Percentiles rank a stretch among this genome's conserved stretches.
phyloP scores from a whole-genome alignment of 1,140 invertebrate species.

The Hylaeus volcanicus region DNA sequence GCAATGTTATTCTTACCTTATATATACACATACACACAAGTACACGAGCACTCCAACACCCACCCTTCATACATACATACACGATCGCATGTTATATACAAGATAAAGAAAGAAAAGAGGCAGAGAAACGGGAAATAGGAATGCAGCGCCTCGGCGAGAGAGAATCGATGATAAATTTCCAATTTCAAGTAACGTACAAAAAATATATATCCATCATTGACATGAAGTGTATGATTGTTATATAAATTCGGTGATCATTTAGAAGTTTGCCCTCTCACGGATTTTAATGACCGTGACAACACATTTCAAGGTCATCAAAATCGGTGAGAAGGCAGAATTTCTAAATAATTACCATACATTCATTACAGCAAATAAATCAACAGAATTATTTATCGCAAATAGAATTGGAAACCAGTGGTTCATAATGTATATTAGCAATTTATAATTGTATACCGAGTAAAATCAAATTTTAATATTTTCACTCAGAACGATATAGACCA shows the following conservation, averaged over 20 bases:
- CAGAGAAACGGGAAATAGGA: constrained; percentile 16
- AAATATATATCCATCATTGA: not conserved
- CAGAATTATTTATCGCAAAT: constrained; percentile 28
- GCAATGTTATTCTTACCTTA: constrained; percentile 16
- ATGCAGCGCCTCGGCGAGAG: constrained; percentile 29
- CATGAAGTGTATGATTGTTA: not conserved
- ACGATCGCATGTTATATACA: constrained; percentile 13
- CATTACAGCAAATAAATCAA: not conserved
- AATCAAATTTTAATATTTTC: constrained; percentile 12
- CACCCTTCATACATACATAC: not conserved
- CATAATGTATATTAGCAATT: not conserved
- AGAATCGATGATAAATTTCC: constrained; percentile 32
- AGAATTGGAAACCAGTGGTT: not conserved
- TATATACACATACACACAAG: constrained; percentile 12
- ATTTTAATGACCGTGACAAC: no score
- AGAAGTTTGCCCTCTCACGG: no score
- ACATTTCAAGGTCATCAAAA: no score
- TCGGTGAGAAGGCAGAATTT: no score
- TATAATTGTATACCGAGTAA: constrained; percentile 1
- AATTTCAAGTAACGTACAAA: constrained; percentile 3
- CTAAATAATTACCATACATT: not conserved
- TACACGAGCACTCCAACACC: not conserved
- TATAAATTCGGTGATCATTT: not conserved
- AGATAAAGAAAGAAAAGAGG: not conserved
- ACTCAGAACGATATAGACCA: not conserved